Base-by-base conservation (phyloP, 2,797 vertebrate species). In the Syngnathus acus region DNA sequence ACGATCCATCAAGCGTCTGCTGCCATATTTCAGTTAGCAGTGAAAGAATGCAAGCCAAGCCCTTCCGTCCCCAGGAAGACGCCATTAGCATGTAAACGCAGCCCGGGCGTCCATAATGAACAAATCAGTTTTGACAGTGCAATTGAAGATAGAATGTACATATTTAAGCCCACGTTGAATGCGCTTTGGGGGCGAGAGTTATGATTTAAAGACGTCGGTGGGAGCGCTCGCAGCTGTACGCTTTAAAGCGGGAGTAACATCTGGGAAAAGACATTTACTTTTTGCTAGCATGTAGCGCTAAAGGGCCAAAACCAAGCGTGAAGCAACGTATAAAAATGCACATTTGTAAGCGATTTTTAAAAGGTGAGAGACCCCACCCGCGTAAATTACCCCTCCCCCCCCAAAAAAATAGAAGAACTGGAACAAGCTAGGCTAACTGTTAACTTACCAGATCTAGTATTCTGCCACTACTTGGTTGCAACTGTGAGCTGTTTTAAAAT, bases 221-320 rank as follows among this genome's bases (percentile, higher is more conserved):
- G 71, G 78, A 64, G 71, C 37, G 47, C 62, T 67, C 42, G 57
- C 21, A 32, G 45, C 75, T 70, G 58, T 39, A 32, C 6, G 32
- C 32, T 32, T 57, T 57, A 1, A 42, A 40, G 74, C 78, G 66
- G 32, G 40, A 73, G 59, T 32, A 77, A 75, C 60, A 79, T 72
- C 72, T 58, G 11, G 84, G 76, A 81, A 80, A 85, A 82, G 74
- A 50, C 55, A 45, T 64, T 74, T 81, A 4, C 23, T 21, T 17
- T 65, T 55, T 65, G 47, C 69, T 70, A 64, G 42, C 76, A 26
- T 69, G 72, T 70, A 68, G 79, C 57, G 61, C 21, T 72, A 75
- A 65, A 72, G 69, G 62, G 75, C 71, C 59, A 75, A 77, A 74
- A 3, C 9, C 2, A 1, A 8, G 42, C 42, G 3, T 57, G 5